Evolutionary conservation across 30 jellyfish, hydroid and myxozoan species (phyloP).

Genomic region (Chrysaora quinquecirrha): DNA sequence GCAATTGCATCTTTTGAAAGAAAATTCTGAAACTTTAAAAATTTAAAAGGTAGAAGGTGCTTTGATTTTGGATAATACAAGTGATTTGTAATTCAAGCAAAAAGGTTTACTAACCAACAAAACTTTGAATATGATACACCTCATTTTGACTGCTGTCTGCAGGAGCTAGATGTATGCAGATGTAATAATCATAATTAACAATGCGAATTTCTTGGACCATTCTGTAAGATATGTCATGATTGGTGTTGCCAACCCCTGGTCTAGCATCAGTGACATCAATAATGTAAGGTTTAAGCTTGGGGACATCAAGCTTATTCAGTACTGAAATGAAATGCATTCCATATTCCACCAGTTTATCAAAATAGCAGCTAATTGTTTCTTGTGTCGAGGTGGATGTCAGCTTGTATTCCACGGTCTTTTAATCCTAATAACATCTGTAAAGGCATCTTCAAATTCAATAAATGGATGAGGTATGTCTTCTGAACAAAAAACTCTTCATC

Average conservation of each 20-base stretch:
- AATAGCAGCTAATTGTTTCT: no score
- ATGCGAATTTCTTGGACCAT: conserved; percentile 31
- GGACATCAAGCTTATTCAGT: no score
- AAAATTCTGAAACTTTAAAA: no score
- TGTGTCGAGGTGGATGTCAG: no score
- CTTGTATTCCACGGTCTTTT: no score
- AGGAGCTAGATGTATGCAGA: conserved; percentile 31
- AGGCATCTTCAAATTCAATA: no score
- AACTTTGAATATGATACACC: conserved; percentile 36
- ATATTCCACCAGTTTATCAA: no score
- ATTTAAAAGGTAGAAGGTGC: not conserved
- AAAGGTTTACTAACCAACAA: conserved; percentile 17
- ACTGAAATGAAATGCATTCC: no score
- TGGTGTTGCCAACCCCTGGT: conserved; percentile 43
- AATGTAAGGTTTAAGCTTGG: conserved; percentile 13
- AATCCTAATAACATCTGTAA: no score
- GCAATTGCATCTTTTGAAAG: not conserved
- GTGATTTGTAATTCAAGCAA: no score
- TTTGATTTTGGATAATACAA: not conserved
- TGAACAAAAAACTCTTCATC: no score
- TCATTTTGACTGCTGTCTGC: conserved; percentile 45
- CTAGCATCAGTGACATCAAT: conserved; percentile 36
- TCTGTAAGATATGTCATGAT: conserved; percentile 17
- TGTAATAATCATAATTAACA: conserved; percentile 21
- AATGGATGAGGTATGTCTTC: no score